Base-by-base conservation (phyloP, 2,113 vertebrate genomes). In the Myiopsitta monachus region DNA sequence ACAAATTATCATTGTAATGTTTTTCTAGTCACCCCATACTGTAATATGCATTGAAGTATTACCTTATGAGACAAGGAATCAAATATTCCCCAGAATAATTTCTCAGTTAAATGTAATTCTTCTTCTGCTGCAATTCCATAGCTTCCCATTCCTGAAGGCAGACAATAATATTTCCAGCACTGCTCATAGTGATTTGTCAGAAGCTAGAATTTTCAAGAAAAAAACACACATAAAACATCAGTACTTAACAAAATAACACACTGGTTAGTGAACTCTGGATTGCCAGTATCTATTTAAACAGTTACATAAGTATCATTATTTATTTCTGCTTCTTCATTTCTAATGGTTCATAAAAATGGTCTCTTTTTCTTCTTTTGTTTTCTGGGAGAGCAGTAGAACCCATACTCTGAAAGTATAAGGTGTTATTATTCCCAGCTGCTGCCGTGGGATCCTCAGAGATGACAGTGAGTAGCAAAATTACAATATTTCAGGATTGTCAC, bases 101-200 rank as follows among this genome's bases (percentile, higher is more conserved):
- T 99, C 97, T 99, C 99, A 24, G 99, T 99, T 97, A 99, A 98
- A 79, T 99, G 99, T 10, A 99, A 97, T 88, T 99, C 99, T 77
- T 99, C 99, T 83, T 99, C 99, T 41, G 99, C 98, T 8, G 99
- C 99, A 72, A 99, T 98, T 67, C 99, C 99, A 23, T 98, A 99
- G 97, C 98, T 98, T 47, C 99, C 99, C 98, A 99, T 99, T 83
- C 99, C 99, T 4, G 98, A 99, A 14, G 99, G 99, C 70, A 99
- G 98, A 95, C 99, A 99, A 97, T 99, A 99, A 86, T 99, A 99
- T 97, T 99, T 99, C 99, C 99, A 99, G 97, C 99, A 99, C 96
- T 99, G 99, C 91, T 99, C 99, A 44, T 99, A 99, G 96, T 99
- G 99, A 93, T 99, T 99, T 43, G 99, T 99, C 94, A 99, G 97